A percentile compares a stretch with the other conserved stretches of the same genome.
Conservation (phyloP, 1,140 invertebrate species). For the Asbolus verrucosus region DNA sequence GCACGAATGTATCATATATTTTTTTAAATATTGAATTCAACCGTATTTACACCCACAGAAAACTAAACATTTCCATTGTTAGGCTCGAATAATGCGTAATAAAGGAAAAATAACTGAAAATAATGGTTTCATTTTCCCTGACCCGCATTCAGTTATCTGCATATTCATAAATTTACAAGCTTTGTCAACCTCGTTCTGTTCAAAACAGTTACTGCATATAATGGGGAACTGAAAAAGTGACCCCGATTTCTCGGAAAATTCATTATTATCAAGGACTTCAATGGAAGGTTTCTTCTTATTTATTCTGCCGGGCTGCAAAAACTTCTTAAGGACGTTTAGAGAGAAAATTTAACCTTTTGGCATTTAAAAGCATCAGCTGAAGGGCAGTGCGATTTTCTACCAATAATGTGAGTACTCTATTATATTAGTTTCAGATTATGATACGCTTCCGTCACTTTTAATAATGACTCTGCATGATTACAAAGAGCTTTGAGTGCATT, state of each 20-base stretch:
- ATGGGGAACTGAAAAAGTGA: slow-evolving; percentile 23
- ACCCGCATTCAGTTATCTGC: slow-evolving; percentile 13
- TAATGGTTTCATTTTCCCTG: slow-evolving; percentile 26
- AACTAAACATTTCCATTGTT: background rate
- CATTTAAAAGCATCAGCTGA: background rate
- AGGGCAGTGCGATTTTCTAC: background rate
- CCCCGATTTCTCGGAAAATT: slow-evolving; percentile 23
- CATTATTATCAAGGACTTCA: slow-evolving; percentile 14
- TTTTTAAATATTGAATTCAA: background rate
- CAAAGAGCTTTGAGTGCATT: too few relatives aligned
- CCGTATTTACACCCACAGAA: too few relatives aligned
- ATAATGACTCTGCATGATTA: background rate
- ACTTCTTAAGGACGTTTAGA: too few relatives aligned
- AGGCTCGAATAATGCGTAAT: background rate
- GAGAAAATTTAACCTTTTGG: too few relatives aligned
- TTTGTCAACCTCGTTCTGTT: slow-evolving; percentile 31
- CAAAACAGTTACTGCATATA: slow-evolving; percentile 29
- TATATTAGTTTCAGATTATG: background rate
- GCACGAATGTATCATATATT: background rate
- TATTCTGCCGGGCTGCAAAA: too few relatives aligned
- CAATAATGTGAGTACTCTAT: background rate
- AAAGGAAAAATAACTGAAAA: background rate
- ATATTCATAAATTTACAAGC: slow-evolving; percentile 25
- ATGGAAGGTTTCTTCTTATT: slow-evolving; percentile 6
- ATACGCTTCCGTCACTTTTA: background rate